phyloP scores from a whole-genome alignment of 1,140 invertebrate species.

The Zelostemma sp. region DNA sequence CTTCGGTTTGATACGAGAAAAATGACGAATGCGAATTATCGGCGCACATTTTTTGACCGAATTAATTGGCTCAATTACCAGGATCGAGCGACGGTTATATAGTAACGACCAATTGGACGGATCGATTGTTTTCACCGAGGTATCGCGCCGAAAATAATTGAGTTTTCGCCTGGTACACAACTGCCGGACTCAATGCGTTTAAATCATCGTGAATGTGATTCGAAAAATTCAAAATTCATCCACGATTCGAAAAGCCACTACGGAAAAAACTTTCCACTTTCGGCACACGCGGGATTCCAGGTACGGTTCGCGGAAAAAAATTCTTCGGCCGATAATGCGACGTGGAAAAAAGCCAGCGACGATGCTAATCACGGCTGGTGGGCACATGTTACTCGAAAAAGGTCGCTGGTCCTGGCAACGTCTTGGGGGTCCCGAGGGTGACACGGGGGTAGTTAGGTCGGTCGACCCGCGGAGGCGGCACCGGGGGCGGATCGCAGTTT shows the following conservation, averaged over 20 bases:
- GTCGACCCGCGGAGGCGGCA: slow-evolving; percentile 59
- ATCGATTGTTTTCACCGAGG: slow-evolving; percentile 55
- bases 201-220: too few relatives aligned
- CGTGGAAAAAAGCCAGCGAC: slow-evolving; percentile 34
- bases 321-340: neutral
- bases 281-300: too few relatives aligned
- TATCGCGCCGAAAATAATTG: slow-evolving; percentile 5
- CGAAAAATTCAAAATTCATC: too few relatives aligned
- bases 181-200: too few relatives aligned
- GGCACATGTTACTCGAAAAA: slow-evolving; percentile 64
- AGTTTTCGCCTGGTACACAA: neutral
- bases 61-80: slow-evolving; percentile 70
- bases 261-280: too few relatives aligned
- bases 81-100: slow-evolving; percentile 63
- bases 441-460: slow-evolving; percentile 36
- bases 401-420: slow-evolving; percentile 51
- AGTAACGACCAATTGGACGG: slow-evolving; percentile 65
- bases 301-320: too few relatives aligned
- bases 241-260: too few relatives aligned
- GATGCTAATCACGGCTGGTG: slow-evolving; percentile 57
- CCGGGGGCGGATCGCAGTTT: slow-evolving; percentile 66
- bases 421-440: slow-evolving; percentile 45
- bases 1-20: slow-evolving; percentile 18
- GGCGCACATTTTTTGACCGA: slow-evolving; percentile 61
- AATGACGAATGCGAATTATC: slow-evolving; percentile 55